Conservation (phyloP, 2,888 invertebrate species). For the Calliphora vomitoria region DNA sequence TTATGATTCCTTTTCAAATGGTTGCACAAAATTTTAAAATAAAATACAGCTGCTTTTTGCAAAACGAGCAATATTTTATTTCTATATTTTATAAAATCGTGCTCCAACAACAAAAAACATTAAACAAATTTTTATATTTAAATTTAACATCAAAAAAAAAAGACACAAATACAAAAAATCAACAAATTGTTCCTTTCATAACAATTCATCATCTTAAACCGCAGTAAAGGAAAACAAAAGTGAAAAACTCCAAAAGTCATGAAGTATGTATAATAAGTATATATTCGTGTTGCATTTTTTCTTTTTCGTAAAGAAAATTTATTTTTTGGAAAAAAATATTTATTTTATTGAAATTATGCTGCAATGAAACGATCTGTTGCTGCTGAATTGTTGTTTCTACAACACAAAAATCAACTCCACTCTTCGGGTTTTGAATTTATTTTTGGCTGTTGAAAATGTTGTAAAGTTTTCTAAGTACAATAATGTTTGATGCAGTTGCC, state of each 20-base stretch:
- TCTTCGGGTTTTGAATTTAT: not conserved
- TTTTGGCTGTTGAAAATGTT: constrained; percentile 1
- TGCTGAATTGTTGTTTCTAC: not conserved
- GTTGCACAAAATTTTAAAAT: not conserved
- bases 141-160: not conserved
- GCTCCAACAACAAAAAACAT: not conserved
- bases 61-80: not conserved
- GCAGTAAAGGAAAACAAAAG: not conserved
- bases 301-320: not conserved
- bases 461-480: constrained; percentile 42
- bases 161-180: not conserved
- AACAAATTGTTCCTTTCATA: constrained; percentile 45
- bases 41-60: not conserved
- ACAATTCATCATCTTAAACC: constrained; percentile 28
- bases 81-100: not conserved
- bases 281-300: constrained; percentile 7
- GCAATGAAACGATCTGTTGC: not conserved
- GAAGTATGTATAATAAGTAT: constrained; percentile 13
- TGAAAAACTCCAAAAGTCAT: constrained; percentile 21
- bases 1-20: too few species aligned
- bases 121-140: not conserved
- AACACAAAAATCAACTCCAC: not conserved
- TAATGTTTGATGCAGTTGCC: not conserved
- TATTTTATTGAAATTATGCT: constrained; percentile 6
- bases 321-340: not conserved